A percentile compares a stretch with the other conserved stretches of the same genome.
Conservation (phyloP, 2,113 vertebrate species). For the Bufo bufo region DNA sequence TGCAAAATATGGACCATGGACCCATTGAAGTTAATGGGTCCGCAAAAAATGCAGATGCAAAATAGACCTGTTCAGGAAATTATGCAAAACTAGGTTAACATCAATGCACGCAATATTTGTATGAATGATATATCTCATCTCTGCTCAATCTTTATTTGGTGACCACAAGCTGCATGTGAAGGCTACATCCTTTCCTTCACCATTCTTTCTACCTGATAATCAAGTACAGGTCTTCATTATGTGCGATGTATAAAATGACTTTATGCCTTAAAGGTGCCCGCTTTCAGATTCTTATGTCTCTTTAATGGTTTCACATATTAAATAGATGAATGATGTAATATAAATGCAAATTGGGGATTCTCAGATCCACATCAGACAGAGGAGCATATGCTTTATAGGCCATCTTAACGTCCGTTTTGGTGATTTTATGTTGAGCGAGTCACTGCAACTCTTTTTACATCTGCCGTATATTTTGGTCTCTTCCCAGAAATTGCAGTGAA, state of each 20-base stretch:
- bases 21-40: no score
- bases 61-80: background rate
- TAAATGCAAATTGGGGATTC: conserved; percentile 52
- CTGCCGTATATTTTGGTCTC: conserved; percentile 14
- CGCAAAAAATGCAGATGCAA: no score
- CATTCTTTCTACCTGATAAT: conserved; percentile 21
- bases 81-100: background rate
- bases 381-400: conserved; percentile 40
- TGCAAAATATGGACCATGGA: no score
- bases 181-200: background rate
- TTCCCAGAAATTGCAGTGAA: conserved; percentile 41
- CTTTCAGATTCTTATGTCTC: conserved; percentile 46
- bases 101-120: background rate
- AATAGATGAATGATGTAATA: conserved; percentile 58
- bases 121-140: background rate
- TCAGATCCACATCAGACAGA: conserved; percentile 32
- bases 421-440: conserved; percentile 46
- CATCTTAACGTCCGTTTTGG: conserved; percentile 20
- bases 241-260: conserved; percentile 31
- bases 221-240: conserved; percentile 22
- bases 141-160: background rate
- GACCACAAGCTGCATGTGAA: background rate
- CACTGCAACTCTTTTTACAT: conserved; percentile 37
- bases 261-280: conserved; percentile 39
- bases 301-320: conserved; percentile 58